phyloP scores from a whole-genome alignment of 2,113 vertebrate species.

The Rhodinocichla rosea region DNA sequence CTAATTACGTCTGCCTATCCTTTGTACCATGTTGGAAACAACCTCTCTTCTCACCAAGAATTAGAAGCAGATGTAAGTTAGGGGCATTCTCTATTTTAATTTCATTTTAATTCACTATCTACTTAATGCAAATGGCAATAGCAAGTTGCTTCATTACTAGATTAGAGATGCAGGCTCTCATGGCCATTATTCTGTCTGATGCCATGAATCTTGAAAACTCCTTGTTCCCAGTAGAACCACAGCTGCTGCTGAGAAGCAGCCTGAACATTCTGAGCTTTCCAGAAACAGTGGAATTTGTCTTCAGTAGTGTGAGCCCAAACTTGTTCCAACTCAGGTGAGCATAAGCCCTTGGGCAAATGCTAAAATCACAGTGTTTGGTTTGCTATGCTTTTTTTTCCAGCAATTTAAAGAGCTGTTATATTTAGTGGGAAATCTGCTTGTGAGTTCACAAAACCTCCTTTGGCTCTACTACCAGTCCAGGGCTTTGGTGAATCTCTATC shows the following conservation, averaged over 20 bases:
- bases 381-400: neutral
- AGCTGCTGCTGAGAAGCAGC: neutral
- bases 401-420: neutral
- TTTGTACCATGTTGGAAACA: neutral
- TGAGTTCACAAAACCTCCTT: neutral
- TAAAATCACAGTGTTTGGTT: neutral
- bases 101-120: neutral
- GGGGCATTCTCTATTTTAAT: neutral
- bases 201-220: neutral
- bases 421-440: neutral
- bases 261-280: neutral
- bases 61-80: neutral
- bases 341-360: neutral
- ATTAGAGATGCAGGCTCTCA: neutral
- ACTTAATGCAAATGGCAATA: neutral
- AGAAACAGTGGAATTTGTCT: neutral
- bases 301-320: neutral
- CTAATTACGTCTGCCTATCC: neutral
- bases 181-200: neutral
- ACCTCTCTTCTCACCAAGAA: neutral
- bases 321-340: neutral
- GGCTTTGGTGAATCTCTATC: neutral
- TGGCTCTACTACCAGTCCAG: neutral
- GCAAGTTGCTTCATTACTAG: neutral
- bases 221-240: neutral